Percentiles rank a stretch among this genome's conserved stretches.
phyloP scores from a whole-genome alignment of 2,888 invertebrate species.

The Eretmocerus hayati region DNA sequence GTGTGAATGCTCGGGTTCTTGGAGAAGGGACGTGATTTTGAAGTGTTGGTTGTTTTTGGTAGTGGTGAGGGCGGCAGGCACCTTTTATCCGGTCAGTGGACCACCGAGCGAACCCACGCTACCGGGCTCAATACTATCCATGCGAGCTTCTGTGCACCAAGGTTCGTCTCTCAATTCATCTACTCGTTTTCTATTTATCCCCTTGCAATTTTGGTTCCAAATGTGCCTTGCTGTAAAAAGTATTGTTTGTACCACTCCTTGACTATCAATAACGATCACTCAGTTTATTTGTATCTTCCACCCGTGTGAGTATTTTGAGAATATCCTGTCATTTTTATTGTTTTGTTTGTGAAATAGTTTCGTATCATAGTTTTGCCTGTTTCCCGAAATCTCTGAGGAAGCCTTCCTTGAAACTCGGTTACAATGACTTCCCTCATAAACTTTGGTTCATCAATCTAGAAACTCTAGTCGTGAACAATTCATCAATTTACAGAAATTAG shows the following conservation, averaged over 20 bases:
- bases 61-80: constrained; percentile 90
- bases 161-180: constrained; percentile 40
- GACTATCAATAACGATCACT: background rate
- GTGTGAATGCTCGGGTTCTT: background rate
- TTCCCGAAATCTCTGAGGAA: too few species aligned
- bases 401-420: too few species aligned
- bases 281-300: too few species aligned
- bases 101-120: constrained; percentile 55
- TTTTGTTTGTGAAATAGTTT: background rate
- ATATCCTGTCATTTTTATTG: background rate
- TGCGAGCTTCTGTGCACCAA: constrained; percentile 50
- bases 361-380: too few species aligned
- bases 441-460: too few species aligned
- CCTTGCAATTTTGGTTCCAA: too few species aligned
- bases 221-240: too few species aligned
- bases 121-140: constrained; percentile 50
- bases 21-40: constrained; percentile 43
- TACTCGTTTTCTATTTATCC: constrained; percentile 1
- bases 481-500: too few species aligned
- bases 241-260: too few species aligned
- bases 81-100: constrained; percentile 80
- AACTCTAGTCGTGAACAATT: too few species aligned
- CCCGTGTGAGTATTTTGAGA: background rate
- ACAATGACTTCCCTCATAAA: too few species aligned
- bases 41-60: constrained; percentile 47